Evolutionary conservation across 2,797 vertebrate genomes (phyloP), one percentile per base, ranked within the genome.

Genomic region (Sciaenops ocellatus): DNA sequence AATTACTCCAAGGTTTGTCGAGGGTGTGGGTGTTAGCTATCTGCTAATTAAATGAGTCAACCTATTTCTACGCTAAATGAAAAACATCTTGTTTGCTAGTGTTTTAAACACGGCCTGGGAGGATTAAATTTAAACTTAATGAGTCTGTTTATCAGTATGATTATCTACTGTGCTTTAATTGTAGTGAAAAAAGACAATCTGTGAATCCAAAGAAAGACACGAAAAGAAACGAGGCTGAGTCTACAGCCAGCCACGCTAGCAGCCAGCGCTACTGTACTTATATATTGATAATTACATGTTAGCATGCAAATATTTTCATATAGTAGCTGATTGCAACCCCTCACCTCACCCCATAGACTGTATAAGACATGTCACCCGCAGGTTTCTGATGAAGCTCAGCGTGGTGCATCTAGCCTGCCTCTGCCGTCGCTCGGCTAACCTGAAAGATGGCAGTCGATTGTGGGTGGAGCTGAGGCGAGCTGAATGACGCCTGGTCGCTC

Each of bases 61-160:
- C 34, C 20, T 66, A n/a, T 75, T 76, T 80, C 50, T 60, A 10
- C 24, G 41, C 57, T 17, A 71, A 69, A 72, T 76, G 1, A 76
- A 79, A 79, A 70, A 67, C 79, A 79, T 57, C 59, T 81, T 77
- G 82, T 85, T 74, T 68, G 38, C 16, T 61, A 0, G n/a, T 71
- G 51, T 80, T 83, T 82, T 38, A 44, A 75, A 77, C 51, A 71
- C 73, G 34, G n/a, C 62, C 20, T n/a, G 1, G 3, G 9, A 66
- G 65, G 38, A 44, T n/a, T 78, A 30, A 34, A 76, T 72, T 59
- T 73, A 56, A 61, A 73, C 57, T 22, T 77, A 82, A 88, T 78
- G 57, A 76, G 61, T 26, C 62, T 72, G 51, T 75, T 87, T 73
- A 78, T 61, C 59, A 54, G 50, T 6, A 8, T 38, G n/a, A 81